These are phyloP conservation scores for Turnix velox DNA, from an alignment of 2,113 vertebrate genomes.

Conservation along the genomic window DNA sequence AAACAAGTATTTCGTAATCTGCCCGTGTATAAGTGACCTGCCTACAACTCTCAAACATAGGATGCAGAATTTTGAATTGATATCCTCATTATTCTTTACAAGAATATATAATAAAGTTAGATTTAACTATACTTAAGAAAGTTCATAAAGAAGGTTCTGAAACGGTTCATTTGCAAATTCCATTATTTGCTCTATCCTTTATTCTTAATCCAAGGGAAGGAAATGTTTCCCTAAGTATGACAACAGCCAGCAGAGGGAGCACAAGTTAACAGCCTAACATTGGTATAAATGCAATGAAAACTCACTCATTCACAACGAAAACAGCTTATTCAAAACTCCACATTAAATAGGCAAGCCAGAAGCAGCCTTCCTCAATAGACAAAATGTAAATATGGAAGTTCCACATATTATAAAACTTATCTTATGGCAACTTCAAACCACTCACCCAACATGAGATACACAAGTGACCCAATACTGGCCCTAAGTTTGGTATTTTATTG, in stretches of 20 bases:
- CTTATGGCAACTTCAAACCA: not conserved
- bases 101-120: not conserved
- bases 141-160: not conserved
- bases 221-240: not conserved
- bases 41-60: not conserved
- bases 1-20: not conserved
- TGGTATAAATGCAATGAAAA: not conserved
- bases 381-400: not conserved
- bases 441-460: not conserved
- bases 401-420: not conserved
- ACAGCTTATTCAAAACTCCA: not conserved
- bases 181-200: not conserved
- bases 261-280: not conserved
- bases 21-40: not conserved
- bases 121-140: not conserved
- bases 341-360: not conserved
- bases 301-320: not conserved
- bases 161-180: not conserved
- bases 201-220: not conserved
- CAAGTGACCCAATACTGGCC: not conserved
- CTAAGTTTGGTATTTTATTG: not conserved
- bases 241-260: constrained; percentile 52
- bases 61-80: not conserved
- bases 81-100: not conserved
- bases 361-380: not conserved